Percentiles rank a stretch among this genome's conserved stretches.
Evolutionary conservation across 1,140 invertebrate genomes (phyloP).

Genomic region (Saccostrea cuccullata): DNA sequence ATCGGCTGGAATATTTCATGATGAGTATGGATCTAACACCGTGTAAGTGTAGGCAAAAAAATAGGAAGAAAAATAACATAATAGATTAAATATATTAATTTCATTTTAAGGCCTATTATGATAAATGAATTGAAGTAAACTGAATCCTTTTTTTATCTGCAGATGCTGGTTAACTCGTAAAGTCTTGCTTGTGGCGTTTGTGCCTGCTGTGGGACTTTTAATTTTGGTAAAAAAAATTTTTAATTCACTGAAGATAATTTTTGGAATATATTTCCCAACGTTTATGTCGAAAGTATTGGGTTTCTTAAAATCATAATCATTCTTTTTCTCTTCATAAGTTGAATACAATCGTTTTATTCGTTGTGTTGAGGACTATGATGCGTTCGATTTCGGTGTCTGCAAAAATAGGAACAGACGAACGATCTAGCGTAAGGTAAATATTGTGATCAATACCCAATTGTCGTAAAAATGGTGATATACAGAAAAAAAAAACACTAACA

Average conservation of each 20-base stretch:
- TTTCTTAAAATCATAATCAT: too few species aligned
- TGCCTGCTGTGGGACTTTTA: constrained; percentile 69
- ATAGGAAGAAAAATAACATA: too few species aligned
- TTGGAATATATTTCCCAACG: too few species aligned
- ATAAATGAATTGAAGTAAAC: not conserved
- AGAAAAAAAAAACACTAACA: too few species aligned
- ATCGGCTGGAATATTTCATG: constrained; percentile 67
- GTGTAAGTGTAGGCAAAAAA: constrained; percentile 64
- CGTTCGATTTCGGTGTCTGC: constrained; percentile 62
- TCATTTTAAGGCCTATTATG: not conserved
- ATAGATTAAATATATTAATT: too few species aligned
- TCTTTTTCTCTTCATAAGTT: constrained; percentile 54
- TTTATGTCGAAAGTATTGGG: too few species aligned
- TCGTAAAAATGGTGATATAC: too few species aligned
- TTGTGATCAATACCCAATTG: too few species aligned
- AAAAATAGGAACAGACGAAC: constrained; percentile 62
- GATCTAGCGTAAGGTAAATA: constrained; percentile 64
- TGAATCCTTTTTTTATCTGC: not conserved
- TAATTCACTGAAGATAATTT: too few species aligned
- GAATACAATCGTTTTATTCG: constrained; percentile 68
- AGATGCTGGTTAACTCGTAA: constrained; percentile 73
- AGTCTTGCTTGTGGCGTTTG: constrained; percentile 66
- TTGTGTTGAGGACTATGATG: constrained; percentile 70
- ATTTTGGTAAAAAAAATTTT: constrained; percentile 61
- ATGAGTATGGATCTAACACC: constrained; percentile 65